A percentile compares a stretch with the other conserved stretches of the same genome.
Conservation (phyloP, 1,140 invertebrate genomes). For the Caerostris darwini region DNA sequence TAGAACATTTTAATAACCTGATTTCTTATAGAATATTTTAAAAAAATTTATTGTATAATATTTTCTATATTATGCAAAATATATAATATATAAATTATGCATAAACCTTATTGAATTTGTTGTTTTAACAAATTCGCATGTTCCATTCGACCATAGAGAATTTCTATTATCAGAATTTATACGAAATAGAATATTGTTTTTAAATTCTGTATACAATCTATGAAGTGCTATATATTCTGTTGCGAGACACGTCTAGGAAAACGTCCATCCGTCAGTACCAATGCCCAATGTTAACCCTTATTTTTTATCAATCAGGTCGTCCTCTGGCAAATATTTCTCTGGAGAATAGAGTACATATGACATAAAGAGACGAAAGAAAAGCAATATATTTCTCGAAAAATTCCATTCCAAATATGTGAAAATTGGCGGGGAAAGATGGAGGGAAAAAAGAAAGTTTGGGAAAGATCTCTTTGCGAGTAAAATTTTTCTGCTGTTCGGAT, state of each 20-base stretch:
- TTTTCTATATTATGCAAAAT: too few relatives aligned
- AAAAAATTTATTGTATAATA: too few relatives aligned
- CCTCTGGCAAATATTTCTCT: constrained; percentile 49
- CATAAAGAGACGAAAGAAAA: constrained; percentile 5
- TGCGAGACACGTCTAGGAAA: background rate
- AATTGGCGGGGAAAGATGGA: constrained; percentile 9
- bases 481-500: constrained; percentile 72
- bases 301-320: constrained; percentile 13
- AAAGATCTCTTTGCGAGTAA: constrained; percentile 33
- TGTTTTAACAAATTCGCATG: too few relatives aligned
- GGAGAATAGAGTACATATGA: constrained; percentile 19
- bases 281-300: background rate
- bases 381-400: constrained; percentile 37
- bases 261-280: background rate
- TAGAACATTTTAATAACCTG: too few relatives aligned
- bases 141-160: background rate
- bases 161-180: background rate
- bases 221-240: background rate
- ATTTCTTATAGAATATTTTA: too few relatives aligned
- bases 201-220: background rate
- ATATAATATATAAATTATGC: too few relatives aligned
- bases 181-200: background rate
- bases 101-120: too few relatives aligned
- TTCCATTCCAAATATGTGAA: constrained; percentile 53
- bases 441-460: background rate